Base-by-base conservation (phyloP, 37 sponge, comb jelly and placozoan species). In the Theonella swinhoei region DNA sequence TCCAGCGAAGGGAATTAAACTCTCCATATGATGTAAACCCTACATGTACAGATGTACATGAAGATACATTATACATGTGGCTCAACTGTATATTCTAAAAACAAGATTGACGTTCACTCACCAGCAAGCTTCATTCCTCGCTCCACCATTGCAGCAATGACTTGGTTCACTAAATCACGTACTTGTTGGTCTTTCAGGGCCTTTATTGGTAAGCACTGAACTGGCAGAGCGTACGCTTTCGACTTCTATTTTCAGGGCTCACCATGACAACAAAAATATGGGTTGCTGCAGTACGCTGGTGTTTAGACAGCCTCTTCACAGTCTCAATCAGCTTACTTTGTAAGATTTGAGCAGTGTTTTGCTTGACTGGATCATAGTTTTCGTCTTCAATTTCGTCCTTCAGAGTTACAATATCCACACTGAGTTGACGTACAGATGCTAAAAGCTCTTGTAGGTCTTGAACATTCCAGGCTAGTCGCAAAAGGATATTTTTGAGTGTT, bases 231-330 rank as follows among this genome's bases (percentile, higher is more conserved):
- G 72, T 86, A 86, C 17, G 80, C 34, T 87, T 87, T 62, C 26
- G 11, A 43, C 47, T 37, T 8, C 88, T 43, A 8, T 20, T 11
- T n/a, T 74, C 82, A 35, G 75, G 42, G 33, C 64, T 64, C 2
- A 87, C 73, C 88, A 87, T 87, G 26, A 86, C 72, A 17, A 81
- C 82, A 58, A 87, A 80, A 8, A 68, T 47, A 74, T 87, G 88
- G 9, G 81, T 72, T 60, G 88, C 82, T 31, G 82, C 76, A 32
- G 32, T 54, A 5, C 85, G 65, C n/a, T 54, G 42, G 29, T 29
- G 72, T 28, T 68, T 7, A 22, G 25, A 26, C 25, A 84, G 14
- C 36, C 30, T 28, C 58, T 38, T 84, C 42, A 66, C 14, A 3
- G 66, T 33, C 30, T 36, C 70, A 24, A 2, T 3, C 1, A 66